These are phyloP conservation scores for Enhydra lutris DNA, from an alignment of 2,113 vertebrate species.

Conservation along the genomic window DNA sequence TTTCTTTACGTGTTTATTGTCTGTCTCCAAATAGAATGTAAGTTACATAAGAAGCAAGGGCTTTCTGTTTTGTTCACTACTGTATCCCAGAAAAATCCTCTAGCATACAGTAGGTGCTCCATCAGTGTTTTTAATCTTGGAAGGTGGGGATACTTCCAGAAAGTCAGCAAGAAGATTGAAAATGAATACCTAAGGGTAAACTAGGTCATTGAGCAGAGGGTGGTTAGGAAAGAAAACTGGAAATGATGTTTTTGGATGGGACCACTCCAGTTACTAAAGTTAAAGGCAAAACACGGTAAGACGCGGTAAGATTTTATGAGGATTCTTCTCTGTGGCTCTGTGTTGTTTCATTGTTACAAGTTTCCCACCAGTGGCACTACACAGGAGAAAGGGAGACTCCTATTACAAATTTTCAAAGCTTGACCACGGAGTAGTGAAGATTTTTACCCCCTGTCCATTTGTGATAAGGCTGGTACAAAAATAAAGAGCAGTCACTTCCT, in stretches of 20 bases:
- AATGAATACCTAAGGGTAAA: not conserved
- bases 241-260: not conserved
- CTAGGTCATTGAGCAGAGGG: not conserved
- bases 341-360: not conserved
- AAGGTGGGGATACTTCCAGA: not conserved
- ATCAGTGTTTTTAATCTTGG: not conserved
- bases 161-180: not conserved
- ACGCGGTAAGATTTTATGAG: not conserved
- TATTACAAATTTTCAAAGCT: not conserved
- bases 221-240: not conserved
- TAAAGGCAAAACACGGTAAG: not conserved
- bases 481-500: constrained; percentile 65
- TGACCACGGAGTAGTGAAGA: not conserved
- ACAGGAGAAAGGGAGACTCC: not conserved
- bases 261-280: not conserved
- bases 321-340: not conserved
- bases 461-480: constrained; percentile 31
- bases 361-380: not conserved
- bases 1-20: not conserved
- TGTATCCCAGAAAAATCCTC: not conserved
- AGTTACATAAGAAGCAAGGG: not conserved
- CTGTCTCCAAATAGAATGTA: not conserved
- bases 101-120: not conserved
- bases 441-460: not conserved
- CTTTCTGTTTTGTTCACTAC: not conserved